Base-by-base conservation (phyloP, 2,113 vertebrate genomes). In the Pavo muticus region DNA sequence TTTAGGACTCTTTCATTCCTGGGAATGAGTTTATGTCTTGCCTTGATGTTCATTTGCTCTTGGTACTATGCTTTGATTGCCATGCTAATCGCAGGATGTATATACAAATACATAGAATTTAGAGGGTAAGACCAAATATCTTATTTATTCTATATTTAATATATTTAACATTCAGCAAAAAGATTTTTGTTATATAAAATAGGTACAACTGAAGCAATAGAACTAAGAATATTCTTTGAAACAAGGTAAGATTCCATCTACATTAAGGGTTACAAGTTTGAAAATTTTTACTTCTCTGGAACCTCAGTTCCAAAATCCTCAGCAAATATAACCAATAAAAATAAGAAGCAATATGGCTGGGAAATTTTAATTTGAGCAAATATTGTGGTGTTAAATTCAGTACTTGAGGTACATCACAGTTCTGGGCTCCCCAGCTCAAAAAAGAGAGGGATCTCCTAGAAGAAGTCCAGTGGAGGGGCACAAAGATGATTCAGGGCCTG, bases 71-170 rank as follows among this genome's bases (percentile, higher is more conserved):
- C 99, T 11, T 98, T 99, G 60, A 94, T 98, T 32, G 99, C 99
- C 95, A 99, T 99, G 98, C 97, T 98, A 50, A 98, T 99, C 24
- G 99, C 99, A 25, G 97, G 98, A 95, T 99, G 98, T 96, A 99
- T 99, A 97, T 99, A 99, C 97, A 99, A 99, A 95, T 99, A 99
- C 97, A 99, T 99, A 32, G 99, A 99, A 94, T 99, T 99, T 96
- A 98, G 99, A 91, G 99, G 99, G 99, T 99, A 97, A 98, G 98
- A 95, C 87, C 54, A 75, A 65, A 84, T 84, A 94, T 94, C 81
- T 93, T 93, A 92, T 94, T 95, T 93, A 93, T 95, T 94, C 85
- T 93, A 44, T 94, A 80, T 93, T 93, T 91, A 84, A 45, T 94
- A 64, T 87, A 32, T 90, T 91, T 95, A 64, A 59, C 9, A 37